phyloP scores from a whole-genome alignment of 1,140 invertebrate species.

The Cherax quadricarinatus region DNA sequence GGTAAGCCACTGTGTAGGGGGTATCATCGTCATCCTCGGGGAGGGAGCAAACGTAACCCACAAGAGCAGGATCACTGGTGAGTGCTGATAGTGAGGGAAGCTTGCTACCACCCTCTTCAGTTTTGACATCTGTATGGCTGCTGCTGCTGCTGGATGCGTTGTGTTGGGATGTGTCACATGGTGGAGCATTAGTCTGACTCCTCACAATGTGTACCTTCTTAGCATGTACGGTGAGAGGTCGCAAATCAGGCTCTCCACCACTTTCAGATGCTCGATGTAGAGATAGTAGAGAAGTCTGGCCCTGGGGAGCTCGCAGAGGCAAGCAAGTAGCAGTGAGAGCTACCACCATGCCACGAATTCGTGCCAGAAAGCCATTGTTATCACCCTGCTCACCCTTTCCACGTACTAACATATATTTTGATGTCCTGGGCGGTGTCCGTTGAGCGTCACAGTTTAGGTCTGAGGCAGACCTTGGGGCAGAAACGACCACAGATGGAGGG shows the following conservation, averaged over 20 bases:
- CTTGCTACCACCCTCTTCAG: not conserved
- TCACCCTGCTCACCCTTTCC: constrained; percentile 49
- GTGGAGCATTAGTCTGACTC: not conserved
- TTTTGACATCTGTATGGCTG: not conserved
- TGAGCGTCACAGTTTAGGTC: constrained; percentile 20
- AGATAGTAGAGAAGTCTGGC: constrained; percentile 22
- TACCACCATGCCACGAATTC: constrained; percentile 52
- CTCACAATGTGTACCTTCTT: not conserved
- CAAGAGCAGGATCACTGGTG: constrained; percentile 41
- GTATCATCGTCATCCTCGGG: constrained; percentile 59
- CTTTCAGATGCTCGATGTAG: constrained; percentile 17
- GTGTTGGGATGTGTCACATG: not conserved
- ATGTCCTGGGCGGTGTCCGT: not conserved
- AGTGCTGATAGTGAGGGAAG: constrained; percentile 43
- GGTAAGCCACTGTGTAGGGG: constrained; percentile 45
- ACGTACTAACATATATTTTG: constrained; percentile 55
- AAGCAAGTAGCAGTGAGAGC: constrained; percentile 67
- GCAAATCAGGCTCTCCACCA: constrained; percentile 54
- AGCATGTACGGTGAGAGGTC: constrained; percentile 69
- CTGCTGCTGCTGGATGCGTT: not conserved
- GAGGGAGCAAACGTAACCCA: constrained; percentile 51
- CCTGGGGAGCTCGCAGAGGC: constrained; percentile 37
- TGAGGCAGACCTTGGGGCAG: constrained; percentile 45
- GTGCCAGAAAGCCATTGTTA: constrained; percentile 44
- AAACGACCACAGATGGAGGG: constrained; percentile 60